Evolutionary conservation across 2,888 invertebrate species (phyloP).

Genomic region (Calliopum simillimum): DNA sequence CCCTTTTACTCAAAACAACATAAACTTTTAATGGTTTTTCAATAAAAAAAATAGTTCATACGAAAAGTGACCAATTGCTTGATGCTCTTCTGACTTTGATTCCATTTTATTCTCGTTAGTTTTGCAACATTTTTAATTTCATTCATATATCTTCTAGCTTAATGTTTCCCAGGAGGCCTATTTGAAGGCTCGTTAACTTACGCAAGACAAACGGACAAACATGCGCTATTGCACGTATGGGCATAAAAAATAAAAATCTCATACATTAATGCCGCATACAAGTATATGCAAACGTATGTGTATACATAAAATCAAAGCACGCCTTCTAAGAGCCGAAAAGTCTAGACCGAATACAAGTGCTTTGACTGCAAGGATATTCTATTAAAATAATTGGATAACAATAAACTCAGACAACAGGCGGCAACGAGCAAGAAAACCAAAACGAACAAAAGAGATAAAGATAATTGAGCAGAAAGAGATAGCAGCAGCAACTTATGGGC

Average conservation of each 20-base stretch:
- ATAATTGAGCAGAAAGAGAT: background rate
- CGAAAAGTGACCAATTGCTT: too few species aligned
- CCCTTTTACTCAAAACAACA: too few species aligned
- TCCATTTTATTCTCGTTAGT: too few species aligned
- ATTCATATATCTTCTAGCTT: slow-evolving; percentile 47
- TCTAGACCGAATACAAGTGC: slow-evolving; percentile 17
- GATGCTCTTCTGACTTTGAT: too few species aligned
- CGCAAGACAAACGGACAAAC: slow-evolving; percentile 42
- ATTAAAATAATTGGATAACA: slow-evolving; percentile 38
- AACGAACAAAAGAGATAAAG: background rate
- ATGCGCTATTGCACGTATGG: background rate
- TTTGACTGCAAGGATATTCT: slow-evolving; percentile 7
- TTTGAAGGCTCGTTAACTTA: slow-evolving; percentile 52
- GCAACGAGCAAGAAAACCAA: background rate
- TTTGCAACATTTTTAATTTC: too few species aligned
- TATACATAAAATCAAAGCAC: background rate
- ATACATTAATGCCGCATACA: slow-evolving; percentile 30
- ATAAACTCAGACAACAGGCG: slow-evolving; percentile 13
- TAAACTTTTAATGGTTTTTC: too few species aligned
- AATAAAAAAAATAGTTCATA: too few species aligned
- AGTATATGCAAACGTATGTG: slow-evolving; percentile 31
- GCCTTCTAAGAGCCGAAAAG: slow-evolving; percentile 10
- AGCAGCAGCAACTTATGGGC: too few species aligned
- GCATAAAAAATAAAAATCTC: background rate
- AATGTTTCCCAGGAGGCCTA: slow-evolving; percentile 51